Evolutionary conservation across 2,797 vertebrate genomes (phyloP), one percentile per base, ranked within the genome.

Genomic region (Okamejei kenojei): DNA sequence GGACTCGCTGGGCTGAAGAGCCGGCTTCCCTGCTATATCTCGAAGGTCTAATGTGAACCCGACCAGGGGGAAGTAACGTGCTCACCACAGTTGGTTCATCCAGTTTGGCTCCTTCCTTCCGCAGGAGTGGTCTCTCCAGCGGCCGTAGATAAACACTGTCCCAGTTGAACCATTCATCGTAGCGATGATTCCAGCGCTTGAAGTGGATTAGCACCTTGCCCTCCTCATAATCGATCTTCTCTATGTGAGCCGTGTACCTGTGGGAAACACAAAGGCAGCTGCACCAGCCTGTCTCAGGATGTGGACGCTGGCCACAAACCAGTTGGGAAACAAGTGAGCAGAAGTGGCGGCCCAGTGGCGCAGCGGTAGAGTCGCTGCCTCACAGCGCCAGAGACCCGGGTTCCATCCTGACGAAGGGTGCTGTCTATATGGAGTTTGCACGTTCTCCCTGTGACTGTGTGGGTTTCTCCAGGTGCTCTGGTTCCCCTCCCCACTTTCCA

Each of bases 161-260:
- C 98, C 99, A 99, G 93, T 98, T 99, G 95, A 99, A 99, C 99
- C 99, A 99, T 94, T 99, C 99, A 94, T 99, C 99, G 0, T 99
- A 99, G 93, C 99, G 97, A 94, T 99, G 99, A 95, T 99, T 99
- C 99, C 99, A 99, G 95, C 99, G 98, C 84, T 98, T 98, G 95
- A 99, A 99, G 96, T 99, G 99, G 94, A 99, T 98, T 90, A 99
- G 97, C 26, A 99, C 98, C 96, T 98, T 99, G 93, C 99, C 98
- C 94, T 98, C 98, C 19, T 99, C 98, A 94, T 98, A 98, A 95
- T 99, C 99, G 94, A 99, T 98, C 96, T 99, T 99, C 96, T 99
- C 98, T 95, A 99, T 99, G 95, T 97, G 99, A 94, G 98, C 98
- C 94, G 98, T 97, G 96, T 99, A 99, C 99, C 99, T 97, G 93